Percentiles rank a stretch among this genome's conserved stretches.
Conservation (phyloP, 2,113 vertebrate genomes). For the Uria aalge region DNA sequence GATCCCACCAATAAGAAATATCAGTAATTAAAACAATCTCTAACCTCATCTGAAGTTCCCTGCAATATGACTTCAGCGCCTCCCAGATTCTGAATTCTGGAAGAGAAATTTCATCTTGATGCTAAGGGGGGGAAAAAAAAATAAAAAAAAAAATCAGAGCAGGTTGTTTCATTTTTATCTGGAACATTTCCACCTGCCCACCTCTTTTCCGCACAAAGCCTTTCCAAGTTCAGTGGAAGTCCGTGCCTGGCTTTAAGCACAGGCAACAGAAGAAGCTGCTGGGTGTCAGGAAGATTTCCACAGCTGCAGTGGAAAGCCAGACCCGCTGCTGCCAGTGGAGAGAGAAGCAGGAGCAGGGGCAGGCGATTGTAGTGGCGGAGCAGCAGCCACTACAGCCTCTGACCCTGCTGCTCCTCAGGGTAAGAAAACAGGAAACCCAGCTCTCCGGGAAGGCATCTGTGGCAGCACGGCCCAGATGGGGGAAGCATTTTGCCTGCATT, state of each 20-base stretch:
- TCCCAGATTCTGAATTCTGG: not conserved
- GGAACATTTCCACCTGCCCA: constrained; percentile 34
- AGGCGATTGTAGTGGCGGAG: not conserved
- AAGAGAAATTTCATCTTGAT: not conserved
- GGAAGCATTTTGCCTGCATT: not conserved
- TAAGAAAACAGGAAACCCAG: too few species aligned
- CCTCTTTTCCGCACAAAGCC: not conserved
- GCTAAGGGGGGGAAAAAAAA: not conserved
- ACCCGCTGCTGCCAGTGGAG: not conserved
- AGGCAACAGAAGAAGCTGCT: not conserved
- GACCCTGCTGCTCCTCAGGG: not conserved
- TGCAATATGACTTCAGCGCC: not conserved
- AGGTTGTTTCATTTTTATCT: constrained; percentile 4
- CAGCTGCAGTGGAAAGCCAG: not conserved
- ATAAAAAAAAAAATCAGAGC: not conserved
- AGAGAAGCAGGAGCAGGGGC: not conserved
- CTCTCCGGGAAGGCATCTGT: accelerated
- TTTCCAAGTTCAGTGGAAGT: not conserved
- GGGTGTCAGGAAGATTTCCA: not conserved
- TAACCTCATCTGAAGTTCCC: not conserved
- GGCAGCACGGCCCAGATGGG: not conserved
- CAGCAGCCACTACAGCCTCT: not conserved
- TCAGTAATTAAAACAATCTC: not conserved
- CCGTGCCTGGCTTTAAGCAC: not conserved
- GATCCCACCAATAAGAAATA: not conserved